phyloP scores from a whole-genome alignment of 2,888 invertebrate genomes.

The Tetragnatha montana region DNA sequence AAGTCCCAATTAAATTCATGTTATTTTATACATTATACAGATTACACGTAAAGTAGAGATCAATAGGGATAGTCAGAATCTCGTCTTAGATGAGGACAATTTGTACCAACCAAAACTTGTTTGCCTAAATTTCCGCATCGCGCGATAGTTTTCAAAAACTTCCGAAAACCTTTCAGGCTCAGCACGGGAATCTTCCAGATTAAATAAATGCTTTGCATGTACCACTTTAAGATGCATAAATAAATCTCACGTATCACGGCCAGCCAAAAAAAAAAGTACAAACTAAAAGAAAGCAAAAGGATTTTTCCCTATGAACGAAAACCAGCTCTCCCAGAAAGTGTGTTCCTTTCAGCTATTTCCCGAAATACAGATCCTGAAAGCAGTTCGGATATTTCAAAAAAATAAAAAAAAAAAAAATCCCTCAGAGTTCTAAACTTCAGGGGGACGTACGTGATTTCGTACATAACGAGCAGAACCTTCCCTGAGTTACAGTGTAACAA shows the following conservation, averaged over 20 bases:
- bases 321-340: neutral
- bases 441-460: constrained; percentile 41
- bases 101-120: too few relatives aligned
- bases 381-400: constrained; percentile 36
- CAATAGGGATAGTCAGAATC: too few relatives aligned
- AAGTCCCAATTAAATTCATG: too few relatives aligned
- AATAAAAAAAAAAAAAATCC: too few relatives aligned
- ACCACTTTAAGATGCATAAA: neutral
- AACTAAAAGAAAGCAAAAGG: constrained; percentile 8
- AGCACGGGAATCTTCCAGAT: neutral
- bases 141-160: neutral
- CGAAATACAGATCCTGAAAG: constrained; percentile 31
- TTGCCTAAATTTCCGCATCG: neutral
- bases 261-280: neutral
- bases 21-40: too few relatives aligned
- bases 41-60: too few relatives aligned
- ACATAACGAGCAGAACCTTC: constrained; percentile 28
- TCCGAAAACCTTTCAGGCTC: neutral
- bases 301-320: neutral
- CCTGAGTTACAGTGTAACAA: constrained; percentile 25
- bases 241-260: neutral
- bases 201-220: neutral
- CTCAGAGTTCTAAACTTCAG: neutral
- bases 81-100: too few relatives aligned
- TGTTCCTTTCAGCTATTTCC: constrained; percentile 11